A percentile compares a stretch with the other conserved stretches of the same genome.
These are phyloP conservation scores for Rhopilema esculentum DNA, from an alignment of 30 jellyfish, hydroid and myxozoan genomes.

Conservation along the genomic window DNA sequence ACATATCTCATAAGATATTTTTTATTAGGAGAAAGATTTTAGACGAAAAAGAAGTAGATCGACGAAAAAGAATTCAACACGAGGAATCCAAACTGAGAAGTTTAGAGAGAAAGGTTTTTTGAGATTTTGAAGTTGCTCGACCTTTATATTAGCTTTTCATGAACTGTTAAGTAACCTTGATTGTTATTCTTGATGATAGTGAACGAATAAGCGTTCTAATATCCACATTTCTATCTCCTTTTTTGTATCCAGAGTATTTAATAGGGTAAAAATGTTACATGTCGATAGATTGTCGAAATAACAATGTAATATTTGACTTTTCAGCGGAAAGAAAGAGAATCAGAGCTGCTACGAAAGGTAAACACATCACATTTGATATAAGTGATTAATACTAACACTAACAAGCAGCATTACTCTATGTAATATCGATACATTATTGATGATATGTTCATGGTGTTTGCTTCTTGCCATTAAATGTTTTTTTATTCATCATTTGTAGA, in stretches of 20 bases:
- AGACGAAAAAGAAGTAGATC: slow-evolving; percentile 68
- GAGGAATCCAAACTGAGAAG: slow-evolving; percentile 74
- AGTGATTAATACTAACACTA: too few species aligned
- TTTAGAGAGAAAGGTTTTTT: slow-evolving; percentile 42
- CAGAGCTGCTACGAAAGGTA: slow-evolving; percentile 26
- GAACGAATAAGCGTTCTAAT: too few species aligned
- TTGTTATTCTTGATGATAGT: too few species aligned
- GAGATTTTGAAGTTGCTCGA: neutral
- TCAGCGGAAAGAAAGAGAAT: slow-evolving; percentile 38
- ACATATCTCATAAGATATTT: neutral
- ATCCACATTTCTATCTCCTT: too few species aligned
- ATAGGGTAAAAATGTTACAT: too few species aligned
- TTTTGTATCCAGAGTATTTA: too few species aligned
- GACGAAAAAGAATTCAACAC: slow-evolving; percentile 60
- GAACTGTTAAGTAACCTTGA: neutral
- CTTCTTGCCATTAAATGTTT: too few species aligned
- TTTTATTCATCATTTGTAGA: slow-evolving; percentile 5
- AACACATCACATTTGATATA: neutral
- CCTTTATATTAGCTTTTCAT: neutral
- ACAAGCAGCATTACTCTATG: too few species aligned
- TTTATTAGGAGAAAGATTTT: slow-evolving; percentile 70
- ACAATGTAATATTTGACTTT: neutral
- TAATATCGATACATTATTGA: too few species aligned
- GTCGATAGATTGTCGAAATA: neutral
- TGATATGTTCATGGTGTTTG: too few species aligned